Percentiles rank a stretch among this genome's conserved stretches.
phyloP scores from a whole-genome alignment of 1,140 invertebrate species.

The Lutraria rhynchaena region DNA sequence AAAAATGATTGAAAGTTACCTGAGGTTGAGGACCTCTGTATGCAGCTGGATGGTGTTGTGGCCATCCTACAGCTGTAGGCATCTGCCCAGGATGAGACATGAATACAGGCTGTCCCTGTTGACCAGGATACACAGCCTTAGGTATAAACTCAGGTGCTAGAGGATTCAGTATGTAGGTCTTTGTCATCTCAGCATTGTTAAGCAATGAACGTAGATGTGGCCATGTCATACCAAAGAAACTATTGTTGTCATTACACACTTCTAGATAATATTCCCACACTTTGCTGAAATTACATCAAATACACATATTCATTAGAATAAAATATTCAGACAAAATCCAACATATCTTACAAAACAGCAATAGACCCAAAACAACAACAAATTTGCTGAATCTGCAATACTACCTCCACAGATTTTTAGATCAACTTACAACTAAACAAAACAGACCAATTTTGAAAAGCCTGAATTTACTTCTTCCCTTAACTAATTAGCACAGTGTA shows the following conservation, averaged over 20 bases:
- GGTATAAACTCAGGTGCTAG: slow-evolving; percentile 92
- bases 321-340: background rate
- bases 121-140: slow-evolving; percentile 71
- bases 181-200: slow-evolving; percentile 89
- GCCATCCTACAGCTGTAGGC: background rate
- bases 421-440: too few relatives aligned
- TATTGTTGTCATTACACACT: slow-evolving; percentile 89
- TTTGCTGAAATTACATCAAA: slow-evolving; percentile 83
- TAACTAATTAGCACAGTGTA: too few relatives aligned
- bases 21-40: slow-evolving; percentile 39
- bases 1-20: slow-evolving; percentile 25
- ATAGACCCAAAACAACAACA: background rate
- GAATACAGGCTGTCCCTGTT: slow-evolving; percentile 57
- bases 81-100: slow-evolving; percentile 40
- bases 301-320: slow-evolving; percentile 17
- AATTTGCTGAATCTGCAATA: background rate
- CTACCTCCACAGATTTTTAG: too few relatives aligned
- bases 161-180: slow-evolving; percentile 90
- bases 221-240: slow-evolving; percentile 89
- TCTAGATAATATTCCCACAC: slow-evolving; percentile 92
- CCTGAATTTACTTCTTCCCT: too few relatives aligned
- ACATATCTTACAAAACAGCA: background rate
- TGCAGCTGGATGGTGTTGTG: slow-evolving; percentile 5
- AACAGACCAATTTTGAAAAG: too few relatives aligned
- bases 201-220: slow-evolving; percentile 87